These are phyloP conservation scores for Lasiommata megera DNA, from an alignment of 2,888 invertebrate genomes.

Conservation along the genomic window DNA sequence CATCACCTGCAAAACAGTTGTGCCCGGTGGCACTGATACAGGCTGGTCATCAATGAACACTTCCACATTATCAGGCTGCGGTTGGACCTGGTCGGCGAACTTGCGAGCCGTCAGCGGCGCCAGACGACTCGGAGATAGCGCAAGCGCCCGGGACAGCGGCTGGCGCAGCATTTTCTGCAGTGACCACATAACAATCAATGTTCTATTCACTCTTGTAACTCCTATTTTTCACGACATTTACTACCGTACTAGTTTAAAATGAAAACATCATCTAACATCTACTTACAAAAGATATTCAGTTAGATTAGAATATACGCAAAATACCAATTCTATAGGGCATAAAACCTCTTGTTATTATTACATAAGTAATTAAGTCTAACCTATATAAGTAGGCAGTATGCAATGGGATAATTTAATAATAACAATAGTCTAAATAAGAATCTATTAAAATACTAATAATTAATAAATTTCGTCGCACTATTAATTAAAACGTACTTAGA, in stretches of 20 bases:
- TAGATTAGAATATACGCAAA: neutral
- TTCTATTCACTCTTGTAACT: neutral
- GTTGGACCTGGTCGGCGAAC: slow-evolving; percentile 70
- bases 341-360: slow-evolving; percentile 65
- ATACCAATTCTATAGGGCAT: slow-evolving; percentile 5
- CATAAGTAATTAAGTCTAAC: slow-evolving; percentile 75
- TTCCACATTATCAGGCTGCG: slow-evolving; percentile 90
- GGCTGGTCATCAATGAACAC: slow-evolving; percentile 98
- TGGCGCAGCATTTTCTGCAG: slow-evolving; percentile 87
- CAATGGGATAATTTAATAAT: neutral
- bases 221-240: neutral
- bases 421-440: neutral
- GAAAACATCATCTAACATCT: neutral
- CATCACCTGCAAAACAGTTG: slow-evolving; percentile 95
- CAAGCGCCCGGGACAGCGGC: slow-evolving; percentile 86
- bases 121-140: slow-evolving; percentile 67
- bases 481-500: slow-evolving; percentile 22
- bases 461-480: slow-evolving; percentile 4
- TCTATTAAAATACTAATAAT: neutral
- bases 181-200: slow-evolving; percentile 27
- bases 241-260: neutral
- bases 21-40: slow-evolving; percentile 96
- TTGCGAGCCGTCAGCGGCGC: slow-evolving; percentile 68
- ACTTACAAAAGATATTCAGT: neutral
- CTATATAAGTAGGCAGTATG: slow-evolving; percentile 47